A percentile compares a stretch with the other conserved stretches of the same genome.
phyloP scores from a whole-genome alignment of 2,888 invertebrate species.

The Macrosoma leucophasiata region DNA sequence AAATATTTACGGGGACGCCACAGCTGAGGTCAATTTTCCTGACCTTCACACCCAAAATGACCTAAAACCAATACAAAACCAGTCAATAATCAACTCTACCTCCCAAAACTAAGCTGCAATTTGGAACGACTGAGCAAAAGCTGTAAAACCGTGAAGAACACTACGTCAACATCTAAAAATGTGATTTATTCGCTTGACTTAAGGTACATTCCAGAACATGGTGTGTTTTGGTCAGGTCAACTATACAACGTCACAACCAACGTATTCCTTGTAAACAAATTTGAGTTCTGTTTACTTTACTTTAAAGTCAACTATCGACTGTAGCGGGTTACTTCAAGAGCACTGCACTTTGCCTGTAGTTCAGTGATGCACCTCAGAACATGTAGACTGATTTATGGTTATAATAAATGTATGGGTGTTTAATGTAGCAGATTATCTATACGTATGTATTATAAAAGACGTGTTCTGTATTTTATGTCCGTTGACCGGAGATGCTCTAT shows the following conservation, averaged over 20 bases:
- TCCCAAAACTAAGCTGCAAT: conserved; percentile 20
- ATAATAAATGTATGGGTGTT: conserved; percentile 71
- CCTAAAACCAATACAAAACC: conserved; percentile 23
- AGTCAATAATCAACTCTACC: conserved; percentile 25
- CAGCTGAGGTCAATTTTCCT: conserved; percentile 70
- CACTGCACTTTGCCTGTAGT: conserved; percentile 60
- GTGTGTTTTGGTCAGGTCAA: conserved; percentile 21
- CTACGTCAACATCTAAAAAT: conserved; percentile 35
- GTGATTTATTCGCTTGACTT: conserved; percentile 37
- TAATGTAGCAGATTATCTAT: conserved; percentile 67
- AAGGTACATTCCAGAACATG: conserved; percentile 46
- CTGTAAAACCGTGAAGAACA: conserved; percentile 44
- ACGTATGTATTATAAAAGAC: conserved; percentile 21
- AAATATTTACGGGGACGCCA: conserved; percentile 67
- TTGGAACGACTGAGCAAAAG: conserved; percentile 20
- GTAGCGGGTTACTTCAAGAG: conserved; percentile 39
- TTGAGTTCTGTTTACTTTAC: background rate
- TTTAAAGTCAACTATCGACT: conserved; percentile 28
- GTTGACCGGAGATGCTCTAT: too few species aligned
- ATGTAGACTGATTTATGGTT: conserved; percentile 67
- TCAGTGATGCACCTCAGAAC: conserved; percentile 63
- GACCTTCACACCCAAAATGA: conserved; percentile 30
- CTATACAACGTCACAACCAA: conserved; percentile 29
- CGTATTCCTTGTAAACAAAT: conserved; percentile 4
- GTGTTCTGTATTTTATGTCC: conserved; percentile 14